These are phyloP conservation scores for Euproctis similis DNA, from an alignment of 2,888 invertebrate genomes.

Conservation along the genomic window DNA sequence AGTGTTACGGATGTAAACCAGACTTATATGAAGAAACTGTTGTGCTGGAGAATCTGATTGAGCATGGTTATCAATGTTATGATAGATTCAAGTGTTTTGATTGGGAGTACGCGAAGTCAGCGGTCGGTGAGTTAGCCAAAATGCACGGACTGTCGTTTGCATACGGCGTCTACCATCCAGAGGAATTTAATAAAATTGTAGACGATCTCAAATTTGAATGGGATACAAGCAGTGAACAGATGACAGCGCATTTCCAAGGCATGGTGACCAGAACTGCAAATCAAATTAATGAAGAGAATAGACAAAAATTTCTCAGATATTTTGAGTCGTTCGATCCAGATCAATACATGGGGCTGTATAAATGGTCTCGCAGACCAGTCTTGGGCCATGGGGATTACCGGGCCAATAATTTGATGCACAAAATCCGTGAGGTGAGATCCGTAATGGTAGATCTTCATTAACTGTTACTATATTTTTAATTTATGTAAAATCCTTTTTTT, in stretches of 20 bases:
- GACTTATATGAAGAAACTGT: too few species aligned
- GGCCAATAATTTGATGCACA: too few species aligned
- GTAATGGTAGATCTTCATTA: too few species aligned
- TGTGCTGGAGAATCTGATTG: slow-evolving; percentile 9
- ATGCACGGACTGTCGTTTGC: slow-evolving; percentile 38
- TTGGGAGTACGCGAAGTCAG: slow-evolving; percentile 21
- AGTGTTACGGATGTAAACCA: too few species aligned
- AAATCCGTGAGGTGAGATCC: too few species aligned
- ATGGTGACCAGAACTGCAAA: background rate
- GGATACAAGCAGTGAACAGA: background rate
- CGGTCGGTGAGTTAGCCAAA: slow-evolving; percentile 32
- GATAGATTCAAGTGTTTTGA: slow-evolving; percentile 22
- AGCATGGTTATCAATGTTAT: slow-evolving; percentile 16
- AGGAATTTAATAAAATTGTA: slow-evolving; percentile 14
- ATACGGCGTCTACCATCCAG: slow-evolving; percentile 27
- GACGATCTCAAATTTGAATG: slow-evolving; percentile 18
- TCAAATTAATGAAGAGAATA: background rate
- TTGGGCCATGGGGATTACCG: too few species aligned
- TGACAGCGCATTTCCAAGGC: background rate
- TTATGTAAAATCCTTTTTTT: too few species aligned
- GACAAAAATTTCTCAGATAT: slow-evolving; percentile 5
- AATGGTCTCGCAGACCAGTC: too few species aligned
- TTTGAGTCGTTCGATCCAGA: slow-evolving; percentile 7
- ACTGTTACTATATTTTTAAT: too few species aligned
- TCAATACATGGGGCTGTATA: too few species aligned